Conservation (phyloP, 2,888 invertebrate species). For the Artemia sinica region DNA sequence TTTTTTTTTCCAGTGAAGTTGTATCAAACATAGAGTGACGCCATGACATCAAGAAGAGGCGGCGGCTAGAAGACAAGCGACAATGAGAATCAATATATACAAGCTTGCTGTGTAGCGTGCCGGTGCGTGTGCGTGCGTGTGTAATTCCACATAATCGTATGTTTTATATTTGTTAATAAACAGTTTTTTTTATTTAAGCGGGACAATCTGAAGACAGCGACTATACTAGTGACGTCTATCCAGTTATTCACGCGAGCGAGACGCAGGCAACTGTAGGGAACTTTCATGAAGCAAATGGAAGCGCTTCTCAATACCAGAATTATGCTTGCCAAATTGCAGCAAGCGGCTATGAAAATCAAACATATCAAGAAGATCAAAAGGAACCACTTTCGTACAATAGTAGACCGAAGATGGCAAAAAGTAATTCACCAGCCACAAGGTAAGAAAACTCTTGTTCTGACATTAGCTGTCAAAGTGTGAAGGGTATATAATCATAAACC, state of each 20-base stretch:
- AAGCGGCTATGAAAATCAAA: conserved; percentile 27
- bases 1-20: no score
- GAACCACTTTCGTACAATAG: conserved; percentile 67
- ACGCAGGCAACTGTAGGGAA: background rate
- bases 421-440: conserved; percentile 38
- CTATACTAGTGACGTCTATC: conserved; percentile 88
- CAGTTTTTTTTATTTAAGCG: conserved; percentile 38
- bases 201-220: conserved; percentile 92
- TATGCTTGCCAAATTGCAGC: conserved; percentile 47
- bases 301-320: conserved; percentile 67
- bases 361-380: conserved; percentile 39
- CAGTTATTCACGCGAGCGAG: conserved; percentile 45
- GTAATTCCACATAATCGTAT: no score
- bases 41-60: no score
- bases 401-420: conserved; percentile 46
- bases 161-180: no score
- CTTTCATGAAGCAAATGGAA: conserved; percentile 58
- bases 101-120: no score
- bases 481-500: no score
- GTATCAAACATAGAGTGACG: no score
- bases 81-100: no score
- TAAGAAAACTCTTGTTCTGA: conserved; percentile 19
- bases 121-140: no score
- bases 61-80: no score
- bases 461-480: background rate